Base-by-base conservation (phyloP, 35 echinoderm and acorn worm genomes). In the Ophioderma brevispina region DNA sequence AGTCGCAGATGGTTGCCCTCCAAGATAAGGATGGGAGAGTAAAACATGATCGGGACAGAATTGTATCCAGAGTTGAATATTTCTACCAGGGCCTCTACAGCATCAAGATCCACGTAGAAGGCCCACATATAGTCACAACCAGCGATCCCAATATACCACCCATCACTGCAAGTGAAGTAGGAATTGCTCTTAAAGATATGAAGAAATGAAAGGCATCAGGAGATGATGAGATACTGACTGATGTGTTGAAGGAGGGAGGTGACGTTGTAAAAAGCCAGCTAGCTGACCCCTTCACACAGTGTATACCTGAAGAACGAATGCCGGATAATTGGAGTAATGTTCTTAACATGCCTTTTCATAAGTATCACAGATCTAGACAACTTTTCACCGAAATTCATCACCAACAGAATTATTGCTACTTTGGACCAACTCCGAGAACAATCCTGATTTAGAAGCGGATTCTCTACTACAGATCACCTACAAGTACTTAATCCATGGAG, bases 141-240 rank as follows among this genome's bases (percentile, higher is more conserved):
- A 80, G 31, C 31, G 78, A 80, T 80, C 13, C 78, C 4, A 80
- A 80, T 36, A 80, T 80, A 80, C 78, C 78, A 80, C 78, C 38
- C 11, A 80, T 80, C 31, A 31, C 1, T 35, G 78, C 78, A 21
- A 33, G 36, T 36, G 78, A 80, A 80, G 31, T 80, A 80, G 32
- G 31, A 13, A 35, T 1, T 80, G 78, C 78, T 33, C 31, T 80
- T 13, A 80, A 80, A 35, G 38, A 80, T 37, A 37, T 3, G 38
- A 40, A 40, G n/a, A 80, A 80, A 80, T 10, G 78, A 31, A 80
- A 80, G 4, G 78, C 78, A 80, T n/a, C 78, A 36, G 78, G 78
- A 31, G 78, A 80, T 80, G 78, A 80, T 80, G 78, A 80, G 78
- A 80, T 80, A 80, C 78, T 80, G 17, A 80, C 78, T 31, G 78